Evolutionary conservation across 1,140 invertebrate genomes (phyloP).

Genomic region (Orius laevigatus): DNA sequence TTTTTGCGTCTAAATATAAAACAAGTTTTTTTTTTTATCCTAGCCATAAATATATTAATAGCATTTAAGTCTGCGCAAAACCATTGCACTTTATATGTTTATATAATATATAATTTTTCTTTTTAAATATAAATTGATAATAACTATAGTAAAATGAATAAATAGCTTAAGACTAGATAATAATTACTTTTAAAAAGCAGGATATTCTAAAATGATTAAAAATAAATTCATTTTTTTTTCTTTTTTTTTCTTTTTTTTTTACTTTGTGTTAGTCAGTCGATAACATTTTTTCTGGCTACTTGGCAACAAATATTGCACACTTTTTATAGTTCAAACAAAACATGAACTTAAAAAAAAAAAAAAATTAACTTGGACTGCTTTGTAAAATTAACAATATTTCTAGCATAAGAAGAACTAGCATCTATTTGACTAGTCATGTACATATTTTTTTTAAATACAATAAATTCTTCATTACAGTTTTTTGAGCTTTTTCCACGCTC

Average conservation of each 20-base stretch:
- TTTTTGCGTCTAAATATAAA: conserved; percentile 16
- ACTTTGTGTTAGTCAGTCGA: conserved; percentile 16
- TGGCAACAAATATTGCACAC: conserved; percentile 18
- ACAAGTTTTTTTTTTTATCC: conserved; percentile 14
- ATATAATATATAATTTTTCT: conserved; percentile 1
- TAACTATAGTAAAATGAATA: conserved; percentile 19
- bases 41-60: conserved; percentile 17
- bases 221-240: conserved; percentile 13
- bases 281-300: conserved; percentile 15
- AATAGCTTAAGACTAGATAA: conserved; percentile 19
- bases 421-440: conserved; percentile 2
- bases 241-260: conserved; percentile 9
- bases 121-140: conserved; percentile 11
- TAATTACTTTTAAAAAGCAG: conserved; percentile 18
- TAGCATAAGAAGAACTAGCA: neutral
- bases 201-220: conserved; percentile 12
- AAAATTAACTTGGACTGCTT: neutral
- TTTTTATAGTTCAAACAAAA: conserved; percentile 14
- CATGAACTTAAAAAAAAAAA: neutral
- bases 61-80: conserved; percentile 15
- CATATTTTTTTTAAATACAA: conserved; percentile 9
- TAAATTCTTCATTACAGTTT: conserved; percentile 14
- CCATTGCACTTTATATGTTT: conserved; percentile 14
- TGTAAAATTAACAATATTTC: conserved; percentile 7
- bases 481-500: conserved; percentile 14